Percentiles rank a stretch among this genome's conserved stretches.
phyloP scores from a whole-genome alignment of 2,113 vertebrate species.

The Gambusia affinis region DNA sequence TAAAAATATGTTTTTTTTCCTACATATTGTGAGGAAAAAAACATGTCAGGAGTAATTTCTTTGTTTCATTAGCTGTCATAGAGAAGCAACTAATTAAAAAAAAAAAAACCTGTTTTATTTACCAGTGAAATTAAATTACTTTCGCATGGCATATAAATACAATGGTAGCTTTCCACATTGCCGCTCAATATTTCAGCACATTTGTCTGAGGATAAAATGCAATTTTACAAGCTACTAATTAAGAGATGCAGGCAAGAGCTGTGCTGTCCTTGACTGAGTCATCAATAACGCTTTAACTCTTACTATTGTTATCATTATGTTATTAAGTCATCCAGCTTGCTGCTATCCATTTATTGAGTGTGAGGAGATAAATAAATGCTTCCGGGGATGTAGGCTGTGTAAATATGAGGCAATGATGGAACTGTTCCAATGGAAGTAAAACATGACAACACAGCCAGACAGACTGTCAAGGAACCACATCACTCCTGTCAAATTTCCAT shows the following conservation, averaged over 20 bases:
- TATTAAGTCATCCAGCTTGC: constrained; percentile 70
- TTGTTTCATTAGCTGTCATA: constrained; percentile 25
- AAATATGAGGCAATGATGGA: constrained; percentile 41
- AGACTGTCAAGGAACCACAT: constrained; percentile 22
- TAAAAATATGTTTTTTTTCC: no score
- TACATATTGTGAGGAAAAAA: background rate
- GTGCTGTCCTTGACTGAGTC: constrained; percentile 65
- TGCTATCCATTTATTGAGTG: constrained; percentile 68
- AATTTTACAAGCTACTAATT: constrained; percentile 65
- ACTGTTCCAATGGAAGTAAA: constrained; percentile 37
- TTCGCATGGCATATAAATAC: constrained; percentile 32
- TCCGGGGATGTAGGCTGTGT: constrained; percentile 18
- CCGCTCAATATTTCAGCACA: constrained; percentile 27
- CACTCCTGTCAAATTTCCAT: constrained; percentile 30
- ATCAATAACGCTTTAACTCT: constrained; percentile 74
- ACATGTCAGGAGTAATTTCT: background rate
- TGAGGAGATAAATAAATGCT: constrained; percentile 64
- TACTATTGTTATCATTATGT: constrained; percentile 62
- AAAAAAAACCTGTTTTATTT: constrained; percentile 11
- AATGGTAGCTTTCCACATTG: constrained; percentile 42
- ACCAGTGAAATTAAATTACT: constrained; percentile 35
- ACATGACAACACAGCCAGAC: constrained; percentile 16
- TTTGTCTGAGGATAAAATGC: constrained; percentile 51
- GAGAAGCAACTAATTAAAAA: constrained; percentile 16
- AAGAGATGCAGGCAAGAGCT: constrained; percentile 35